Evolutionary conservation across 2,797 vertebrate species (phyloP), one percentile per base, ranked within the genome.

Genomic region (Carapus acus): DNA sequence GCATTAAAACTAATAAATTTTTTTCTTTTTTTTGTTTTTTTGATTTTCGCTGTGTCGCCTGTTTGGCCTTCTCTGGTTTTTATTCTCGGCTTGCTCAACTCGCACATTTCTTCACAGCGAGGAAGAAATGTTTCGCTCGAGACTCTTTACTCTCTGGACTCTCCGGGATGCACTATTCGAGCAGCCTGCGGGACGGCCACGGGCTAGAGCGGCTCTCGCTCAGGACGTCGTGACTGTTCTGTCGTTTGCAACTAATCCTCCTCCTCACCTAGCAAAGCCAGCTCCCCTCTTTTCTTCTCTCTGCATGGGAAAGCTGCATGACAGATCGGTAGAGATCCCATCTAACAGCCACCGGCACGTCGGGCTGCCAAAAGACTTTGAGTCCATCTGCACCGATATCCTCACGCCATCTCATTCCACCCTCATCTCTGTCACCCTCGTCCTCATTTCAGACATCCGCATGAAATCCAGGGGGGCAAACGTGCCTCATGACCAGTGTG

Each of bases 361-460:
- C 23, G 22, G 37, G 57, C 21, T 13, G 45, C 17, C 15, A 18
- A 23, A 52, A 45, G 4, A 12, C 3, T 47, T 58, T 27, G 14
- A 49, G 47, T 71, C 38, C 42, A 14, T 49, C 33, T 18, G n/a
- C 36, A 59, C 29, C 54, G 21, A 33, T 54, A 34, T 63, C 47
- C 22, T 17, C 17, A 22, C 51, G 27, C 38, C 11, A 19, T 48
- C 40, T 43, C 40, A 15, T 65, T 43, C 65, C 71, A 54, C 60
- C 48, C 6, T 70, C 49, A 18, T 51, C 15, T 59, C 56, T 64
- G 31, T 71, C 73, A 61, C 36, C 22, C 14, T 44, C 82, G 70
- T 71, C 49, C 66, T 77, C 83, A 85, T 90, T 88, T 73, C 89
- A 91, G 89, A 88, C 85, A 77, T 85, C 49, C 85, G 86, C 73